Conservation (phyloP, 2,888 invertebrate species). For the Phalangium opilio region DNA sequence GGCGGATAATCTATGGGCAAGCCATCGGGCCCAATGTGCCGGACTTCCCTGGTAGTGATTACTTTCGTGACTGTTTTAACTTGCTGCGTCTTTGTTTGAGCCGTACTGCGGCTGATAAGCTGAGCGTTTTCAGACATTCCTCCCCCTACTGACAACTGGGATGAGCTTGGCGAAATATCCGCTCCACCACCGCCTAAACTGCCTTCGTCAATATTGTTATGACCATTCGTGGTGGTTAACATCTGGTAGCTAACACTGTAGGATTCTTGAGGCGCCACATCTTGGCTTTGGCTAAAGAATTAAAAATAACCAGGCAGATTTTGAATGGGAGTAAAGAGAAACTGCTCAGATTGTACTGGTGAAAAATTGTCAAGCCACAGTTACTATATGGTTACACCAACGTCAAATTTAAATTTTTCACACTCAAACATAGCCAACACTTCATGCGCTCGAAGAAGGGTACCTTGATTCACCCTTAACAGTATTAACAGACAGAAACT, state of each 20-base stretch:
- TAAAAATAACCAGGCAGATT: no score
- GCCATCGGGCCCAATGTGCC: slow-evolving; percentile 40
- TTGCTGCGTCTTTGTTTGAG: slow-evolving; percentile 20
- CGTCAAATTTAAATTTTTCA: no score
- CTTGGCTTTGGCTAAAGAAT: slow-evolving; percentile 9
- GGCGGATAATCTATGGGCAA: slow-evolving; percentile 26
- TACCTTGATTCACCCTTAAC: no score
- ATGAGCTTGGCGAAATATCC: slow-evolving; percentile 12
- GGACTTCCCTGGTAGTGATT: slow-evolving; percentile 40
- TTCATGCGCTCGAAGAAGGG: no score
- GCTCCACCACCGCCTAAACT: slow-evolving; percentile 7
- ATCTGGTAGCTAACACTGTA: slow-evolving; percentile 12
- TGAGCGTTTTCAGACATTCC: slow-evolving; percentile 14
- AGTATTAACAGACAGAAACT: no score
- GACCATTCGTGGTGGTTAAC: slow-evolving; percentile 14
- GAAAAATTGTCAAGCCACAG: no score
- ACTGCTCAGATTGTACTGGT: no score
- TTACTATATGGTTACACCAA: no score
- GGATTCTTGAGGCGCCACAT: slow-evolving; percentile 16
- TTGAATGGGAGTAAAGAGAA: no score
- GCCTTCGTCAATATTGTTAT: slow-evolving; percentile 2
- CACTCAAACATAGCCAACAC: no score
- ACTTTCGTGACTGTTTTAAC: slow-evolving; percentile 51
- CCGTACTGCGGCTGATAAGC: slow-evolving; percentile 18
- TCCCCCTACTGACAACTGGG: slow-evolving; percentile 10